Evolutionary conservation across 2,113 vertebrate species (phyloP).

Genomic region (Epinephelus cyanopodus): DNA sequence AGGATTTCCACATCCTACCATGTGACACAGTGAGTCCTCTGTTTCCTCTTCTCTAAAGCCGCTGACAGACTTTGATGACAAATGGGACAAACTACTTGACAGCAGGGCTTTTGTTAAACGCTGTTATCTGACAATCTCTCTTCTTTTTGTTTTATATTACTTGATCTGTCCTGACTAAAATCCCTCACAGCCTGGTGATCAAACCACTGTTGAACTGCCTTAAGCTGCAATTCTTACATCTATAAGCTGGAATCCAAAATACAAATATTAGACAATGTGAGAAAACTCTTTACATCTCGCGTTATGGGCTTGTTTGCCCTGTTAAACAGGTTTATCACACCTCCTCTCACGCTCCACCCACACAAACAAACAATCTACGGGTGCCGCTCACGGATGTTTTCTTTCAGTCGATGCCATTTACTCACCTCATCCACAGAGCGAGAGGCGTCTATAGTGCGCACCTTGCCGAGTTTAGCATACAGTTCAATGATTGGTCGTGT

Average conservation of each 20-base stretch:
- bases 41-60: not conserved
- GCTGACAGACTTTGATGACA: not conserved
- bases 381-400: not conserved
- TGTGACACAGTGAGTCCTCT: not conserved
- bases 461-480: conserved; percentile 93
- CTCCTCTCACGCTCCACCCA: not conserved
- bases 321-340: not conserved
- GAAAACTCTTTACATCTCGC: not conserved
- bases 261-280: too few relatives aligned
- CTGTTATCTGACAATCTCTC: not conserved
- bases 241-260: not conserved
- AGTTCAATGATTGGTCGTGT: conserved; percentile 94
- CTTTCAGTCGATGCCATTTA: not conserved
- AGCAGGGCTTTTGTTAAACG: not conserved
- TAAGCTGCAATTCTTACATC: not conserved
- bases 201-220: not conserved
- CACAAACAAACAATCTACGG: not conserved
- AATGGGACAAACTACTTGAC: not conserved
- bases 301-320: not conserved
- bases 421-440: conserved; percentile 91
- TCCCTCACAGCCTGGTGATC: not conserved
- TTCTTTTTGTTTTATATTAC: not conserved
- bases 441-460: conserved; percentile 93
- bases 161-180: not conserved
- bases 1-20: not conserved